Evolutionary conservation across 2,888 invertebrate genomes (phyloP).

Genomic region (Graphium colonna): DNA sequence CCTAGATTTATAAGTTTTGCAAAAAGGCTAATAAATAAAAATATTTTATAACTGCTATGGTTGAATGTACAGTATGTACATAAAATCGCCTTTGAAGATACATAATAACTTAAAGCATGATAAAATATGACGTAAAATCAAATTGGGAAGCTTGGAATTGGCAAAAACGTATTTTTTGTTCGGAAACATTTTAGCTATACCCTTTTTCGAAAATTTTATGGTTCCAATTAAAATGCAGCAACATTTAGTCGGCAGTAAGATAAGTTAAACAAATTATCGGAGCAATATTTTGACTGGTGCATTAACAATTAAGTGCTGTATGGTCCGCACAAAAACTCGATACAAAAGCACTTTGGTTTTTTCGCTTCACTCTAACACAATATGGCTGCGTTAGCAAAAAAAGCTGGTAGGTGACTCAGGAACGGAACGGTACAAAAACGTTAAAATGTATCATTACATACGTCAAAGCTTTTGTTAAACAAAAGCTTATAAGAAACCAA

Average conservation of each 20-base stretch:
- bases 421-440: background rate
- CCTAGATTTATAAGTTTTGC: too few relatives aligned
- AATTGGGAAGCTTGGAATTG: too few relatives aligned
- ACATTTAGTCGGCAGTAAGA: background rate
- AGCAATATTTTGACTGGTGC: slow-evolving; percentile 4
- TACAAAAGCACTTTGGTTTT: background rate
- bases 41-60: too few relatives aligned
- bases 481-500: background rate
- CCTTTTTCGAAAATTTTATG: background rate
- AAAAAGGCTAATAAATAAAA: too few relatives aligned
- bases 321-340: slow-evolving; percentile 10
- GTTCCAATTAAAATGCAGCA: background rate
- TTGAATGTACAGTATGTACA: too few relatives aligned
- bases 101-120: too few relatives aligned
- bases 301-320: slow-evolving; percentile 13
- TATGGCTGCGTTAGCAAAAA: background rate
- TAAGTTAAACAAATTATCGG: slow-evolving; percentile 1
- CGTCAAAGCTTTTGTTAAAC: background rate
- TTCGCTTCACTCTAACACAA: background rate
- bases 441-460: background rate
- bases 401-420: slow-evolving; percentile 8
- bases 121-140: too few relatives aligned
- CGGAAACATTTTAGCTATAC: too few relatives aligned
- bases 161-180: too few relatives aligned
- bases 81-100: too few relatives aligned